A percentile compares a stretch with the other conserved stretches of the same genome.
Conservation (phyloP, 2,113 vertebrate genomes). For the Apodemus speciosus region DNA sequence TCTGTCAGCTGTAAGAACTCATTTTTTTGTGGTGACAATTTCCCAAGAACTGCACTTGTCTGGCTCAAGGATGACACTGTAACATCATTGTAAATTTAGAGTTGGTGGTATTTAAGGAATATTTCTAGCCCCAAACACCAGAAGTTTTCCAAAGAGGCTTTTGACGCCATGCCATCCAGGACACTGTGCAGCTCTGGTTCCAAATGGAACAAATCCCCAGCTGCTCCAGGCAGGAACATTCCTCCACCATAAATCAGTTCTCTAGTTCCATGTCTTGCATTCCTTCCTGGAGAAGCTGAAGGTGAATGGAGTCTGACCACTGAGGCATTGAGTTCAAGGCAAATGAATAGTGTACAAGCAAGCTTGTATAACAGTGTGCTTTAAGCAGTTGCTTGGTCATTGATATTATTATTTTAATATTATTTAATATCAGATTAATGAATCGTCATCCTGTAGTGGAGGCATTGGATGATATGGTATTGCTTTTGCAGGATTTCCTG, state of each 20-base stretch:
- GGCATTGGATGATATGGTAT: slow-evolving; percentile 18
- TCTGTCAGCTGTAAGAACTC: neutral
- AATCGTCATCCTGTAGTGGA: neutral
- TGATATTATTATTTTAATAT: neutral
- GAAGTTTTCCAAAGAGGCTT: slow-evolving; percentile 60
- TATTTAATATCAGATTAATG: neutral
- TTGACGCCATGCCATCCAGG: slow-evolving; percentile 67
- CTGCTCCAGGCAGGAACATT: neutral
- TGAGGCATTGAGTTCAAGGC: neutral
- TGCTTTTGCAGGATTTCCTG: slow-evolving; percentile 86
- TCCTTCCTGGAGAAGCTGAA: neutral
- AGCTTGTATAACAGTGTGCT: neutral
- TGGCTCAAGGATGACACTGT: slow-evolving; percentile 61
- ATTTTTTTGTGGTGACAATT: neutral
- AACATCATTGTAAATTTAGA: slow-evolving; percentile 61
- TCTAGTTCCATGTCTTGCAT: neutral
- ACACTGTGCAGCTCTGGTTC: slow-evolving; percentile 62
- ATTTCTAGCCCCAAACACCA: slow-evolving; percentile 73
- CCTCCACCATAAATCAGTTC: slow-evolving; percentile 49
- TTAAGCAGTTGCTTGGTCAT: slow-evolving; percentile 49
- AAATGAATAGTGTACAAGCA: neutral
- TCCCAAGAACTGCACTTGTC: neutral
- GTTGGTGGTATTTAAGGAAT: slow-evolving; percentile 72
- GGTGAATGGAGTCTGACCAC: slow-evolving; percentile 13
- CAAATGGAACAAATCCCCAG: slow-evolving; percentile 59